These are phyloP conservation scores for Philotrypesis tridentata DNA, from an alignment of 1,140 invertebrate species.

Conservation along the genomic window DNA sequence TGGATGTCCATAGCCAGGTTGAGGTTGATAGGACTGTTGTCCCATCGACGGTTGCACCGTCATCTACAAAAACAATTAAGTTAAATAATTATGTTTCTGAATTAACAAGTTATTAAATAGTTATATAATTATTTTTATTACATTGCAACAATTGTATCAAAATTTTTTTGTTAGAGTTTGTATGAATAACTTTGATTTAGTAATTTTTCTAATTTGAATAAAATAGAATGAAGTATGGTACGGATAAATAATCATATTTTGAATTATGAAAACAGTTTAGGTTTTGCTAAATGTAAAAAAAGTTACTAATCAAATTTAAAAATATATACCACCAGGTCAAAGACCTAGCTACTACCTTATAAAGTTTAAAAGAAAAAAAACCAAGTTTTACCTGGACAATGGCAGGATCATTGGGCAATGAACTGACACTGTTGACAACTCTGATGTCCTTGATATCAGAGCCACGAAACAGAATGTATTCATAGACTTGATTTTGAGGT, in stretches of 20 bases:
- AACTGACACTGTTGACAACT: constrained; percentile 87
- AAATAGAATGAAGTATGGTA: too few relatives aligned
- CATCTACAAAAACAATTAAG: constrained; percentile 69
- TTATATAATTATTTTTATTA: too few relatives aligned
- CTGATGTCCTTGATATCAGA: constrained; percentile 99
- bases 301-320: not conserved
- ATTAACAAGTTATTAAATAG: too few relatives aligned
- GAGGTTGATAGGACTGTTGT: constrained; percentile 73
- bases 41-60: constrained; percentile 81
- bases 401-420: constrained; percentile 92
- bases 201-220: too few relatives aligned
- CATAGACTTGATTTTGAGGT: constrained; percentile 97
- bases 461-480: constrained; percentile 98
- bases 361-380: not conserved
- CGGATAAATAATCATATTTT: too few relatives aligned
- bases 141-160: too few relatives aligned
- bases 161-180: too few relatives aligned
- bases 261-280: too few relatives aligned
- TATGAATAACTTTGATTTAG: too few relatives aligned
- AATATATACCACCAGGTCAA: not conserved
- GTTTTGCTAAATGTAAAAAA: not conserved
- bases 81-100: constrained; percentile 20
- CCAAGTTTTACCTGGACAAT: constrained; percentile 85
- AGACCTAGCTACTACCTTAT: not conserved
- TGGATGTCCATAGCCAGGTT: constrained; percentile 72